These are phyloP conservation scores for Dasypus novemcinctus DNA, from an alignment of 2,113 vertebrate species.

Conservation along the genomic window DNA sequence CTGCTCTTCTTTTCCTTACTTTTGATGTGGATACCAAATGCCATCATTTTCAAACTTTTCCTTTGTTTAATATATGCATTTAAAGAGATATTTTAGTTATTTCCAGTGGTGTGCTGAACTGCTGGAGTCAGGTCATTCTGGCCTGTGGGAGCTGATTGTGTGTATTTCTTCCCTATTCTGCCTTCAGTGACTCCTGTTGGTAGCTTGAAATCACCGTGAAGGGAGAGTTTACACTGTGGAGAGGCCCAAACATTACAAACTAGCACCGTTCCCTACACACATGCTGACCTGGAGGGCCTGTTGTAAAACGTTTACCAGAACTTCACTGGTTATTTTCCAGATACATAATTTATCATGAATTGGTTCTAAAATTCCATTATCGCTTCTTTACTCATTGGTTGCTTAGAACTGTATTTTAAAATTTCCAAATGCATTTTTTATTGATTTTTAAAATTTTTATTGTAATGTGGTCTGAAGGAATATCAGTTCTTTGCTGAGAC, in stretches of 20 bases:
- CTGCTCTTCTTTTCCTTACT: neutral
- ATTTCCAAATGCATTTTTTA: neutral
- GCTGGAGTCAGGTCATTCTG: neutral
- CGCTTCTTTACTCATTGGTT: neutral
- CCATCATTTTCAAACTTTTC: neutral
- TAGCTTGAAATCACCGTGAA: neutral
- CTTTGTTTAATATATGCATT: neutral
- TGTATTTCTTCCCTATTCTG: neutral
- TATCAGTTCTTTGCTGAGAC: too few relatives aligned
- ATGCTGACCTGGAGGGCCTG: neutral
- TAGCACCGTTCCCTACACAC: accelerated
- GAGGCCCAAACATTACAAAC: neutral
- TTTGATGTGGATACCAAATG: neutral
- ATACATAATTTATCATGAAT: neutral
- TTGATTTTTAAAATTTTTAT: neutral
- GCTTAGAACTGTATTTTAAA: neutral
- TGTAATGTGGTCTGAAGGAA: too few relatives aligned
- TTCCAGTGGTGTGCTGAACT: neutral
- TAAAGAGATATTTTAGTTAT: neutral
- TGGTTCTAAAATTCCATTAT: neutral
- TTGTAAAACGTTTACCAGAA: neutral
- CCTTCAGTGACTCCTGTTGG: neutral
- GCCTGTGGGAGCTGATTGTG: neutral
- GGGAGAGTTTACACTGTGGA: neutral
- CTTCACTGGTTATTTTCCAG: neutral